Percentiles rank a stretch among this genome's conserved stretches.
phyloP scores from a whole-genome alignment of 2,113 vertebrate species.

The Pluvialis apricaria region DNA sequence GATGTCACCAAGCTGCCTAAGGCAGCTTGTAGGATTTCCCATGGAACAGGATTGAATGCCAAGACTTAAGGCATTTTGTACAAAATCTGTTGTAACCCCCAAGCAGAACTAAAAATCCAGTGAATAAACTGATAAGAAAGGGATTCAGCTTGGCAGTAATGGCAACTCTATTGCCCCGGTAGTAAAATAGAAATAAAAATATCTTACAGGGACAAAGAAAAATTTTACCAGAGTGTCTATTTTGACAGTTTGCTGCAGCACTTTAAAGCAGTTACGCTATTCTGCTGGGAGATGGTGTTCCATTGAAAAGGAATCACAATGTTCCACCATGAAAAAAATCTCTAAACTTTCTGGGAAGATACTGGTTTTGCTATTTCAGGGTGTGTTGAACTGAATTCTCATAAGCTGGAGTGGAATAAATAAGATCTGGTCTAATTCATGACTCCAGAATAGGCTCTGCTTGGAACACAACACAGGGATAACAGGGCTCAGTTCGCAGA shows the following conservation, averaged over 20 bases:
- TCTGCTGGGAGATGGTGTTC: neutral
- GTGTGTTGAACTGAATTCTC: neutral
- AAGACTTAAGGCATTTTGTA: neutral
- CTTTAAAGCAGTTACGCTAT: neutral
- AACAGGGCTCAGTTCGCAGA: neutral
- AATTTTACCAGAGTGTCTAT: neutral
- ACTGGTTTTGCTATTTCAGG: neutral
- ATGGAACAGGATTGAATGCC: neutral
- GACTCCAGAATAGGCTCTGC: neutral
- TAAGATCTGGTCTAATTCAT: neutral
- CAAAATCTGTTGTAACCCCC: neutral
- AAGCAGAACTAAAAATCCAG: neutral
- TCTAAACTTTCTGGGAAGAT: neutral
- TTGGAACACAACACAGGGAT: neutral
- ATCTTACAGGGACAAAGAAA: neutral
- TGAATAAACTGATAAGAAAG: neutral
- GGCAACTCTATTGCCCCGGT: neutral
- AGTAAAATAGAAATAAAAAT: neutral
- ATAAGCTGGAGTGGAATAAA: neutral
- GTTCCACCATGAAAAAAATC: neutral
- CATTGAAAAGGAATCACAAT: neutral
- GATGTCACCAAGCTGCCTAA: neutral
- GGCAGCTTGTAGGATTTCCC: neutral
- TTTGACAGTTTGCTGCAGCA: neutral
- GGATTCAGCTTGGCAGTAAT: neutral